Evolutionary conservation across 2,113 vertebrate species (phyloP).

Genomic region (Tringa solitaria): DNA sequence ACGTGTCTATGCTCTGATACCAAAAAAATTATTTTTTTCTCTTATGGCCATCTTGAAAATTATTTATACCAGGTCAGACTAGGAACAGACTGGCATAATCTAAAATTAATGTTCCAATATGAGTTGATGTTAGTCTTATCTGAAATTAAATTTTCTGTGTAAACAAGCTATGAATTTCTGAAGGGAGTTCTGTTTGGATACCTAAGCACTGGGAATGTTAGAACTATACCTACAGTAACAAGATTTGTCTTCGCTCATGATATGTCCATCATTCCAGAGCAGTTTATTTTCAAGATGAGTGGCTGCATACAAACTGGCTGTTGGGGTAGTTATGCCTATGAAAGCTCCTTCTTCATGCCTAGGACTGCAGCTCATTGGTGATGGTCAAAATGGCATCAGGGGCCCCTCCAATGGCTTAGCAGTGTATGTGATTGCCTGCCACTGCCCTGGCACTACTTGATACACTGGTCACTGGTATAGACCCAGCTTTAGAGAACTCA

Average conservation of each 20-base stretch:
- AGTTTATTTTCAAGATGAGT: not conserved
- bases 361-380: not conserved
- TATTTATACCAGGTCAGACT: not conserved
- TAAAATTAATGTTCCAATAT: not conserved
- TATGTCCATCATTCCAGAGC: not conserved
- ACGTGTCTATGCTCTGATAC: not conserved
- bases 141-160: not conserved
- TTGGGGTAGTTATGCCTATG: not conserved
- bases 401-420: not conserved
- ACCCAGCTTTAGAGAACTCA: not conserved
- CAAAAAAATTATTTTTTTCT: not conserved
- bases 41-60: not conserved
- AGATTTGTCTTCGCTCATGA: not conserved
- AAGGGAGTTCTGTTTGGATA: not conserved
- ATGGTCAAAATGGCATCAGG: not conserved
- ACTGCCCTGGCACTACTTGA: not conserved
- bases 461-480: fast-evolving
- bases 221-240: not conserved
- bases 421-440: not conserved
- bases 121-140: not conserved
- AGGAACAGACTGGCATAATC: not conserved
- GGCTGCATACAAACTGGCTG: not conserved
- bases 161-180: not conserved
- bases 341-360: not conserved
- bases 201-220: not conserved